Evolutionary conservation across 2,113 vertebrate species (phyloP), one percentile per base, ranked within the genome.

Genomic region (Pimephales promelas): DNA sequence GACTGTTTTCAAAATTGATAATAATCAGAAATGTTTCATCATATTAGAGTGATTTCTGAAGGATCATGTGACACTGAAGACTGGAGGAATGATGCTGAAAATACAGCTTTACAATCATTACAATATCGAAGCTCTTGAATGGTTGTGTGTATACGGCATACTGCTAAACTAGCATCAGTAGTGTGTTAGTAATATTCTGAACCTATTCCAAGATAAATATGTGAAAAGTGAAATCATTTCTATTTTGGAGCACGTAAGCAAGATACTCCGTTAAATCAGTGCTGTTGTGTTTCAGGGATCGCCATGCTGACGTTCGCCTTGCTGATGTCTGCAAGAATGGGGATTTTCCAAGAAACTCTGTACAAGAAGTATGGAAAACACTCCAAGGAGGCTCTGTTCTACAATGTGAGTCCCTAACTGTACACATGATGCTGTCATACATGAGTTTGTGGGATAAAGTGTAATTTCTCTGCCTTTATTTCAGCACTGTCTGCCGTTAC

Each of bases 311-410:
- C 97, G 1, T 98, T 99, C 10, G 98, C 98, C 18, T 94, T 99
- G 85, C 92, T 99, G 83, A 96, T 97, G 96, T 99, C 98, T 10
- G 98, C 98, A 0, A 94, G 97, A 87, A 99, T 99, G 98, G 98
- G 98, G 0, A 97, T 99, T 87, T 99, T 99, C 90, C 98, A 99
- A 84, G 98, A 99, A 91, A 99, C 84, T 0, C 88, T 99, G 2
- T 99, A 99, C 87, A 95, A 96, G 87, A 85, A 94, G 82, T 97
- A 96, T 24, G 98, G 98, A n/a, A 99, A 99, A 83, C 96, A 98
- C 90, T 96, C 97, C 72, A 98, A 97, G 76, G 98, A 99, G 83
- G 98, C 98, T 1, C 92, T 99, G 43, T 99, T 98, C 90, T 99
- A 99, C 88, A 99, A 99, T 0, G 98, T 99, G 91, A 96, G 97